phyloP scores from a whole-genome alignment of 2,113 vertebrate species.

The Porphyrio hochstetteri region DNA sequence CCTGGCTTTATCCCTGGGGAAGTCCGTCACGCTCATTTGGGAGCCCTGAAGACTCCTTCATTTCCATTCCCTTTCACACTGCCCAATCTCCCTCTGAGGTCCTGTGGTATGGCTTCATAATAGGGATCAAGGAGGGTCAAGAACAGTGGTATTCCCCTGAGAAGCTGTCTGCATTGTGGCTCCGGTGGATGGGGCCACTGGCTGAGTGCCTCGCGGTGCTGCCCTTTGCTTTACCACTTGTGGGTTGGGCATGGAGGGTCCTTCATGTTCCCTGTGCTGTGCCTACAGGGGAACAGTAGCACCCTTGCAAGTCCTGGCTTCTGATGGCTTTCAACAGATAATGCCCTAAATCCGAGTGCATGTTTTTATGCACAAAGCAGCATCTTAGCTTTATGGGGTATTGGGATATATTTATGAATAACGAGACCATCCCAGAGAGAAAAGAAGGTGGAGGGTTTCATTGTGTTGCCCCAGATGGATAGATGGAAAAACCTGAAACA shows the following conservation, averaged over 20 bases:
- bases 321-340: not conserved
- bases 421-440: not conserved
- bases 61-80: constrained; percentile 6
- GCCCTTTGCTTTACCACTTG: not conserved
- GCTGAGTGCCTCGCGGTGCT: not conserved
- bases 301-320: not conserved
- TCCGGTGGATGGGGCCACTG: not conserved
- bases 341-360: not conserved
- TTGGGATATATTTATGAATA: not conserved
- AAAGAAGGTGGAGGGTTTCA: not conserved
- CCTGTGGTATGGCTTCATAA: not conserved
- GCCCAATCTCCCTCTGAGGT: not conserved
- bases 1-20: not conserved
- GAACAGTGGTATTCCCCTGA: not conserved
- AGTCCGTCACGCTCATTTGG: not conserved
- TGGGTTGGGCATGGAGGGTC: rapidly evolving
- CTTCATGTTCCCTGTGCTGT: not conserved
- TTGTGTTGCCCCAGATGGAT: not conserved
- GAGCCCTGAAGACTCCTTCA: not conserved
- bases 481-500: not conserved
- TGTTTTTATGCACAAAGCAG: not conserved
- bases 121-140: constrained; percentile 36
- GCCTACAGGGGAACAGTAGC: rapidly evolving
- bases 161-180: not conserved
- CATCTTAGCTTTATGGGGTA: not conserved